Conservation (phyloP, 2,113 vertebrate genomes). For the Bambusicola thoracicus region DNA sequence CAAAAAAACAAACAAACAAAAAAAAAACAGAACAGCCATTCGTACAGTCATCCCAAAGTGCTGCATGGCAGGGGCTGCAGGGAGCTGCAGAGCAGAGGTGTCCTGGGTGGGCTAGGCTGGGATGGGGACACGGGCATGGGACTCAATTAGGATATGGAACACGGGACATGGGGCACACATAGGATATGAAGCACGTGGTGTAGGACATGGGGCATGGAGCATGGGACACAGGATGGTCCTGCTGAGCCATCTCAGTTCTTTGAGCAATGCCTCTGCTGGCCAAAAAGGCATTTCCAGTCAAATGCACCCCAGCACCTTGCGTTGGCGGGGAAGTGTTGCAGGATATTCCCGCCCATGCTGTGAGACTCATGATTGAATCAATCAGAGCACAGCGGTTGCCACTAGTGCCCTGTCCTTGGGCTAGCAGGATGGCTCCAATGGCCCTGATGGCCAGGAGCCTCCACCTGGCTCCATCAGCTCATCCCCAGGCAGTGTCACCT, state of each 20-base stretch:
- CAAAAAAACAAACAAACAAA: no score
- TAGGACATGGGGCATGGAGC: background rate
- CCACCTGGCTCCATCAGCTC: background rate
- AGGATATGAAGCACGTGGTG: no score
- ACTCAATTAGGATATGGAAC: accelerated
- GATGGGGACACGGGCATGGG: accelerated
- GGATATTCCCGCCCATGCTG: background rate
- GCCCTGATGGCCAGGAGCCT: background rate
- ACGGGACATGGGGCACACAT: background rate
- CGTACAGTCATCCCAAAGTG: accelerated
- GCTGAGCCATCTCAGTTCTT: no score
- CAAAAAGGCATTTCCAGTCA: background rate
- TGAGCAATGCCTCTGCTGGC: accelerated
- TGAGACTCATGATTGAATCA: background rate
- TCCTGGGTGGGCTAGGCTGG: background rate
- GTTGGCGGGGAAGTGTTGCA: background rate
- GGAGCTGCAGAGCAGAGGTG: background rate
- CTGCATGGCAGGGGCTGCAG: accelerated
- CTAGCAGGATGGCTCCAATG: accelerated
- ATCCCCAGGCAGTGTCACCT: background rate
- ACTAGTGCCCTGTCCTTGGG: accelerated
- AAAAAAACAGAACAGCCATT: background rate
- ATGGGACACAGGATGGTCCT: no score
- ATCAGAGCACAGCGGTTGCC: accelerated
- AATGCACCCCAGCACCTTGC: background rate